These are phyloP conservation scores for Ypsolopha sequella DNA, from an alignment of 2,888 invertebrate genomes.

Conservation along the genomic window DNA sequence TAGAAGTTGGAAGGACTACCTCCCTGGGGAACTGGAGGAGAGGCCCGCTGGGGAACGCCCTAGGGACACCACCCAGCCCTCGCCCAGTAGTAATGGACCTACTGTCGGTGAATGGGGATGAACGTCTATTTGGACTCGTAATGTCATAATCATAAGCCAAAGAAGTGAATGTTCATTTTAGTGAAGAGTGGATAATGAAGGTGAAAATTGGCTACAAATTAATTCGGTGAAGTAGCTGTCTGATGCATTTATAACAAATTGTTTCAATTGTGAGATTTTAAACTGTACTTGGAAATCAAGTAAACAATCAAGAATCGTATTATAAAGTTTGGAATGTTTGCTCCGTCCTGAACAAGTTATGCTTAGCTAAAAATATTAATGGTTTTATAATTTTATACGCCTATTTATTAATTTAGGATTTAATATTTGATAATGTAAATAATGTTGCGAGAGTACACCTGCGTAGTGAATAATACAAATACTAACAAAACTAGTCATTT, in stretches of 20 bases:
- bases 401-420: neutral
- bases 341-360: neutral
- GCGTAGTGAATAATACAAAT: neutral
- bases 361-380: neutral
- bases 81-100: slow-evolving; percentile 3
- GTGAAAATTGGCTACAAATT: neutral
- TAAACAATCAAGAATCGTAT: neutral
- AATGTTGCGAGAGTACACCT: neutral
- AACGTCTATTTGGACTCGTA: slow-evolving; percentile 8
- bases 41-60: slow-evolving; percentile 13
- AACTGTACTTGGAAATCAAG: slow-evolving; percentile 15
- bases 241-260: slow-evolving; percentile 45
- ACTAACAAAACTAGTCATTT: slow-evolving; percentile 48
- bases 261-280: slow-evolving; percentile 33
- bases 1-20: slow-evolving; percentile 93
- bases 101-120: slow-evolving; percentile 37
- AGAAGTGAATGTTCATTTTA: neutral
- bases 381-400: neutral
- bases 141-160: slow-evolving; percentile 9
- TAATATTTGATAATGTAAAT: neutral
- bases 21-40: slow-evolving; percentile 80
- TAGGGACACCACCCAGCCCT: slow-evolving; percentile 9
- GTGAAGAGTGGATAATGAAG: neutral
- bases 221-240: slow-evolving; percentile 18
- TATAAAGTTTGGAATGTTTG: neutral